A percentile compares a stretch with the other conserved stretches of the same genome.
phyloP scores from a whole-genome alignment of 2,113 vertebrate genomes.

The Gambusia holbrooki region DNA sequence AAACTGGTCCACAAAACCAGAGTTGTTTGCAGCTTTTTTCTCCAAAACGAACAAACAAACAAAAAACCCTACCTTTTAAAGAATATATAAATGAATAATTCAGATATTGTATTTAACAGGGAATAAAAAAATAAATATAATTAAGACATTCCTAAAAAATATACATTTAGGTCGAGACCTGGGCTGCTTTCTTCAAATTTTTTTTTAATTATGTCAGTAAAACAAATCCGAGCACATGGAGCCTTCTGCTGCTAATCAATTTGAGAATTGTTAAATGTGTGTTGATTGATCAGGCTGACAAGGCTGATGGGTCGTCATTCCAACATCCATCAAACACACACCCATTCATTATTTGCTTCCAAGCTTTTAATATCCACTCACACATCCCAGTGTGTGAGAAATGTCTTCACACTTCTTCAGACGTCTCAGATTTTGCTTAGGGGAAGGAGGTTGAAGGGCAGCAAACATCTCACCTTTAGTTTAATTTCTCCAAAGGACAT shows the following conservation, averaged over 20 bases:
- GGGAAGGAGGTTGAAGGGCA: constrained; percentile 52
- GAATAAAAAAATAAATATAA: too few species aligned
- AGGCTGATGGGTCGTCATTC: not conserved
- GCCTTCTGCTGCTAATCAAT: not conserved
- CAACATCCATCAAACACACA: constrained; percentile 9
- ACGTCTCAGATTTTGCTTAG: constrained; percentile 37
- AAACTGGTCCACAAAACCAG: too few species aligned
- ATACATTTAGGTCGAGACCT: not conserved
- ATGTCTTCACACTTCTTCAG: constrained; percentile 53
- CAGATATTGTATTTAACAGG: too few species aligned
- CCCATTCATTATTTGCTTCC: not conserved
- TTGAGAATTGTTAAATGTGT: not conserved
- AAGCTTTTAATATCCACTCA: constrained; percentile 7
- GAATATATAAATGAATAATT: too few species aligned
- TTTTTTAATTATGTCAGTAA: not conserved
- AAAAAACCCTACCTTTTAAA: too few species aligned
- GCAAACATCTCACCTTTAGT: not conserved
- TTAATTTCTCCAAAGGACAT: not conserved
- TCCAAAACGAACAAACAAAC: too few species aligned
- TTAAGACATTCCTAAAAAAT: too few species aligned
- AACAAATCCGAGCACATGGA: not conserved
- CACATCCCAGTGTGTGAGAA: constrained; percentile 47
- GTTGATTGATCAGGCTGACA: constrained; percentile 32
- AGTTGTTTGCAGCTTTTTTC: too few species aligned
- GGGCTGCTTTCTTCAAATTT: not conserved